A percentile compares a stretch with the other conserved stretches of the same genome.
These are phyloP conservation scores for Elachura formosa DNA, from an alignment of 2,113 vertebrate genomes.

Conservation along the genomic window DNA sequence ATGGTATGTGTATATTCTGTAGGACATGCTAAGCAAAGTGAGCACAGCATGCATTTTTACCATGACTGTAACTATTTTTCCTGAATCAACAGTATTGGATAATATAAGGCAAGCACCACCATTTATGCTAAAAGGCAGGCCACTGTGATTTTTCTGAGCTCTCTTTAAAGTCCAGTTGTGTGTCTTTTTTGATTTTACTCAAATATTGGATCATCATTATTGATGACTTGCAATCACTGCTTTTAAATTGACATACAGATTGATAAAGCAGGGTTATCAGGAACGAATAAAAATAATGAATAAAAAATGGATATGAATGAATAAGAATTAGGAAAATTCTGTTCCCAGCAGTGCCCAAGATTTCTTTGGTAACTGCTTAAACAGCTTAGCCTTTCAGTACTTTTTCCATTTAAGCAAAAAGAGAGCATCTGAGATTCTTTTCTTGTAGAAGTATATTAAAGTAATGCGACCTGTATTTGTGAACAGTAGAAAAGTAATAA, in stretches of 20 bases:
- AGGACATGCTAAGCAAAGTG: rapidly evolving
- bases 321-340: neutral
- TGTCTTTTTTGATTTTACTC: neutral
- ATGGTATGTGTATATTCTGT: neutral
- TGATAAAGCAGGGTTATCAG: neutral
- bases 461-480: neutral
- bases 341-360: neutral
- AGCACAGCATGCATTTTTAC: neutral
- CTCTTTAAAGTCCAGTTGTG: neutral
- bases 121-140: neutral
- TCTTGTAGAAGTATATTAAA: neutral
- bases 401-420: neutral
- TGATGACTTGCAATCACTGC: neutral
- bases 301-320: neutral
- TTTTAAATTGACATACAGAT: neutral
- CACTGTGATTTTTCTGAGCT: neutral
- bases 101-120: neutral
- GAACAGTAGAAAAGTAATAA: neutral
- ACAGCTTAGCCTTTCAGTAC: neutral
- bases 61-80: neutral
- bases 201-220: neutral
- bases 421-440: neutral
- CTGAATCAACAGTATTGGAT: neutral
- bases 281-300: too few relatives aligned
- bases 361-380: neutral